These are phyloP conservation scores for Synodontis membranacea DNA, from an alignment of 2,113 vertebrate species.

Conservation along the genomic window DNA sequence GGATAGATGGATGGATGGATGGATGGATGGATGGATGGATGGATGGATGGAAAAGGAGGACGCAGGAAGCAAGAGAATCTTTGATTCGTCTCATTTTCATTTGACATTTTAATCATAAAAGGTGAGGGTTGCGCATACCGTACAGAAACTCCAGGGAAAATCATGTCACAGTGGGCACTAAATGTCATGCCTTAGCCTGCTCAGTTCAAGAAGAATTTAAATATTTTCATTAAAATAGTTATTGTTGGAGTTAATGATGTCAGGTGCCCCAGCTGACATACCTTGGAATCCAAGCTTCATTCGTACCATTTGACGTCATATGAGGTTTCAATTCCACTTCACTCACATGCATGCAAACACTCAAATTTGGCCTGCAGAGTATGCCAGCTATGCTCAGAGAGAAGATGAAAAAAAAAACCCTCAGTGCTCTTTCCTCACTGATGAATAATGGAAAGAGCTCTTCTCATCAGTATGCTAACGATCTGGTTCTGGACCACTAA, in stretches of 20 bases:
- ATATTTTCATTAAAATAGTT: conserved; percentile 50
- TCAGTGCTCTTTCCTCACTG: conserved; percentile 20
- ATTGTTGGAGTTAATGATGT: conserved; percentile 44
- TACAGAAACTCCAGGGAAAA: conserved; percentile 38
- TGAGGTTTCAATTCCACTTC: conserved; percentile 40
- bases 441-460: conserved; percentile 51
- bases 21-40: no score
- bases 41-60: no score
- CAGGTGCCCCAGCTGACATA: conserved; percentile 47
- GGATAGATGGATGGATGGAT: no score
- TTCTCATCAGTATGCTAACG: conserved; percentile 51
- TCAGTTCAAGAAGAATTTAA: conserved; percentile 39
- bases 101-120: conserved; percentile 50
- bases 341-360: background rate
- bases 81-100: conserved; percentile 47
- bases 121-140: background rate
- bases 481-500: conserved; percentile 33
- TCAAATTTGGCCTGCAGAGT: conserved; percentile 33
- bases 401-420: conserved; percentile 1
- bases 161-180: conserved; percentile 36
- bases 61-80: conserved; percentile 1
- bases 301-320: conserved; percentile 45
- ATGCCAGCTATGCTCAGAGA: conserved; percentile 31
- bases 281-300: conserved; percentile 39
- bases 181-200: conserved; percentile 50